Conservation (phyloP, 2,113 vertebrate species). For the Sterrhoptilus dennistouni region DNA sequence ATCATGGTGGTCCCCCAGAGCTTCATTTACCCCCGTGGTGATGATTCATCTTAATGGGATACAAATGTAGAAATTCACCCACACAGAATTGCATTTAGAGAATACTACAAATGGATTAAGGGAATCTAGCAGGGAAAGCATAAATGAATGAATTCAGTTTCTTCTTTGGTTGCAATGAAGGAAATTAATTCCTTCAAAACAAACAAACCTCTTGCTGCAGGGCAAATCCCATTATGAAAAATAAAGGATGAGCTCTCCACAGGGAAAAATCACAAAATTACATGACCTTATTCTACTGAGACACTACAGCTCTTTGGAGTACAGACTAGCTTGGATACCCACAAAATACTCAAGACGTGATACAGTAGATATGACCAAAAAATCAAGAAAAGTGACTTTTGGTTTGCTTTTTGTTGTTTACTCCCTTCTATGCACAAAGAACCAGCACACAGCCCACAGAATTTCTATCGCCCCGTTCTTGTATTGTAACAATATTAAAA, state of each 20-base stretch:
- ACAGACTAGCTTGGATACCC: neutral
- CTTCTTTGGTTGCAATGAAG: neutral
- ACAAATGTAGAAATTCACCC: neutral
- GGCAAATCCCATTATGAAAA: neutral
- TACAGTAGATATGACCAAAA: neutral
- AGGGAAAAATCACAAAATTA: neutral
- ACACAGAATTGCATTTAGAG: neutral
- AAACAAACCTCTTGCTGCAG: neutral
- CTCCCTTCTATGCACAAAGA: neutral
- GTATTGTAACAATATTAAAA: neutral
- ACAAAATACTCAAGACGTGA: neutral
- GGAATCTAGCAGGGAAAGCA: neutral
- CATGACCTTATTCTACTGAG: fast-evolving
- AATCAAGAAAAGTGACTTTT: no score
- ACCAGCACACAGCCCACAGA: neutral
- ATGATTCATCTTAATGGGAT: neutral
- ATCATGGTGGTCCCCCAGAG: neutral
- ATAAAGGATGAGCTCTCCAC: neutral
- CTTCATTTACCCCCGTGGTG: neutral
- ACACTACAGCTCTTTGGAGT: neutral
- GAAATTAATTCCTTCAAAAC: neutral
- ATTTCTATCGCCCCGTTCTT: neutral
- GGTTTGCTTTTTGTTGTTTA: neutral
- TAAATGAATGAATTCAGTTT: neutral
- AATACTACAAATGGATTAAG: neutral